A percentile compares a stretch with the other conserved stretches of the same genome.
These are phyloP conservation scores for Lepilemur ruficaudatus DNA, from an alignment of 2,797 vertebrate species.

Conservation along the genomic window DNA sequence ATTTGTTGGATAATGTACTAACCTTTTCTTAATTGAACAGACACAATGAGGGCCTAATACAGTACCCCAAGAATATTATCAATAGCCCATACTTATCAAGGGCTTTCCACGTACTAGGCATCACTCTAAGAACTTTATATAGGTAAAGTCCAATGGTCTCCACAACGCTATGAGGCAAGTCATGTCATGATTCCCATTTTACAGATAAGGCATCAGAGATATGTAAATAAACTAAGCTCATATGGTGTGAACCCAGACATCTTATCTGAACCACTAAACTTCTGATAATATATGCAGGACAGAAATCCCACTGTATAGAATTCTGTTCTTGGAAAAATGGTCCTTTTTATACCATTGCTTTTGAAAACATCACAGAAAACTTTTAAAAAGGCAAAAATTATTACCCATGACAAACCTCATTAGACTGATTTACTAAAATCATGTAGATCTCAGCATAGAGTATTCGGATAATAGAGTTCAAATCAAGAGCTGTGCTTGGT, in stretches of 20 bases:
- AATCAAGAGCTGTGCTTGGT: background rate
- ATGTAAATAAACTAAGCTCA: background rate
- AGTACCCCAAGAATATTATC: background rate
- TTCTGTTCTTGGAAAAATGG: background rate
- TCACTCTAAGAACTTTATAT: background rate
- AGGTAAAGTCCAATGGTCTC: background rate
- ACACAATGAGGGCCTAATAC: background rate
- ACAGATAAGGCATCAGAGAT: background rate
- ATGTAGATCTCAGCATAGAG: background rate
- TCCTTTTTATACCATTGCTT: constrained; percentile 11
- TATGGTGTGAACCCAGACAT: background rate
- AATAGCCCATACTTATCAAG: background rate
- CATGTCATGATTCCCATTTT: background rate
- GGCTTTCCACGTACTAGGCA: background rate
- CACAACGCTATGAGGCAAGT: background rate
- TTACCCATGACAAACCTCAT: background rate
- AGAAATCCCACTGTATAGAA: background rate
- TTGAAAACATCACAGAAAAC: background rate
- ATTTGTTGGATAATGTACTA: background rate
- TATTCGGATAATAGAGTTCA: background rate
- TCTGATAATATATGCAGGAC: background rate
- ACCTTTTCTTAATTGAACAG: background rate
- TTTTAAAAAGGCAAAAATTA: background rate
- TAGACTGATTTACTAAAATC: constrained; percentile 7
- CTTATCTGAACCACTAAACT: background rate